Evolutionary conservation across 1,140 invertebrate genomes (phyloP).

Genomic region (Listronotus bonariensis): DNA sequence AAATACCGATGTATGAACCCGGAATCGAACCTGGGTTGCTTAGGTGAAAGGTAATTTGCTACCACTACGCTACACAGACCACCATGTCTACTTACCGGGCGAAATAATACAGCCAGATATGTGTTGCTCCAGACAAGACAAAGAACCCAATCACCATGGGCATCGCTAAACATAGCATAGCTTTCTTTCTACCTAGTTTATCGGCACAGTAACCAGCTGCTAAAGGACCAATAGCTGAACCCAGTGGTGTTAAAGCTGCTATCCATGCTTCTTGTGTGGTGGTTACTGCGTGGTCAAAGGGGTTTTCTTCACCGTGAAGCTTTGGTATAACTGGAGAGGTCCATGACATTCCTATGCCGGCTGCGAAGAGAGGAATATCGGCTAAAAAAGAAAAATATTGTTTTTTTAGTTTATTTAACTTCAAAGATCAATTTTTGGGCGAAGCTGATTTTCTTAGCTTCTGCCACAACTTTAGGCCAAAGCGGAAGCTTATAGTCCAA

Average conservation of each 20-base stretch:
- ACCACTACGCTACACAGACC: too few relatives aligned
- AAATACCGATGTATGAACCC: too few relatives aligned
- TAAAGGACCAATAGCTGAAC: constrained; percentile 62
- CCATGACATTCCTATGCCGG: constrained; percentile 59
- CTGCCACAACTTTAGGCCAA: too few relatives aligned
- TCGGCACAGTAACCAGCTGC: constrained; percentile 53
- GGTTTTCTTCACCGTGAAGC: constrained; percentile 52
- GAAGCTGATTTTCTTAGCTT: too few relatives aligned
- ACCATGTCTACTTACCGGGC: constrained; percentile 27
- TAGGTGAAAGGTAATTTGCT: too few relatives aligned
- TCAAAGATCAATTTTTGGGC: too few relatives aligned
- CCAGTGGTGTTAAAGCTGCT: constrained; percentile 77
- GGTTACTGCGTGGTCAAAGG: constrained; percentile 51
- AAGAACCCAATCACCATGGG: constrained; percentile 33
- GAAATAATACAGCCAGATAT: constrained; percentile 22
- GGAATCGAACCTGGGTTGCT: too few relatives aligned
- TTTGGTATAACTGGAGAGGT: constrained; percentile 70
- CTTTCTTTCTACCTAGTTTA: constrained; percentile 57
- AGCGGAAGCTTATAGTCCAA: too few relatives aligned
- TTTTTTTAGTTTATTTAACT: too few relatives aligned
- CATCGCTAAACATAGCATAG: constrained; percentile 55
- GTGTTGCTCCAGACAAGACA: constrained; percentile 20
- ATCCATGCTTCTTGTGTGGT: constrained; percentile 74
- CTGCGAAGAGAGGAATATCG: constrained; percentile 19
- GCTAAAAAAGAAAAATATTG: constrained; percentile 20